phyloP scores from a whole-genome alignment of 2,113 vertebrate genomes.

The Herpailurus yagouaroundi region DNA sequence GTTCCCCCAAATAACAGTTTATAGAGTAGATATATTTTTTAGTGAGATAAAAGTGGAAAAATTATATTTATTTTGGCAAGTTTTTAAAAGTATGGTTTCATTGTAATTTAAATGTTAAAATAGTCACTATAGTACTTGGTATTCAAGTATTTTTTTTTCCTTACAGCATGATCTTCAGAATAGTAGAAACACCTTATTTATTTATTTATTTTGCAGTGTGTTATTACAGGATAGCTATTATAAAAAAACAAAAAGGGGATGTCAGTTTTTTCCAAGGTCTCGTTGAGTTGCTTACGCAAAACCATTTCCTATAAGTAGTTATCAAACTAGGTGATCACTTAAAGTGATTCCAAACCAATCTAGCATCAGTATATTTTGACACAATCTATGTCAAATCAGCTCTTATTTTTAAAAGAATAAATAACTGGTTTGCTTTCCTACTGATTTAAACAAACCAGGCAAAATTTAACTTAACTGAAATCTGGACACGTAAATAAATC shows the following conservation, averaged over 20 bases:
- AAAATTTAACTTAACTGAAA: conserved; percentile 63
- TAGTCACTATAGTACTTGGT: neutral
- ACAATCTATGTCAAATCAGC: conserved; percentile 35
- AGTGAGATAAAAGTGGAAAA: conserved; percentile 19
- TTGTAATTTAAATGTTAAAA: conserved; percentile 41
- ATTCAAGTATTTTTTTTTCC: neutral
- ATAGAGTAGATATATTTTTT: neutral
- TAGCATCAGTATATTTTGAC: conserved; percentile 27
- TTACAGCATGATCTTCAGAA: neutral
- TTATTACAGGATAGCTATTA: neutral
- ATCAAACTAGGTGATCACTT: conserved; percentile 45
- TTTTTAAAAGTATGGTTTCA: neutral
- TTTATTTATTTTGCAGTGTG: neutral
- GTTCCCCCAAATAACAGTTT: neutral
- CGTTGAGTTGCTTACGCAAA: conserved; percentile 48
- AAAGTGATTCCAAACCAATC: neutral
- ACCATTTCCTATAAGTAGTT: conserved; percentile 27
- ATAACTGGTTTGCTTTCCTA: conserved; percentile 19
- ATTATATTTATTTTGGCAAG: neutral
- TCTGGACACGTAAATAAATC: conserved; percentile 62
- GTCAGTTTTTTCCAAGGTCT: conserved; percentile 18
- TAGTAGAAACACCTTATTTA: neutral
- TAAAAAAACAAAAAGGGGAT: neutral
- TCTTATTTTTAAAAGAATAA: conserved; percentile 47
- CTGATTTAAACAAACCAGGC: conserved; percentile 39